phyloP scores from a whole-genome alignment of 2,888 invertebrate species.

The Diloba caeruleocephala region DNA sequence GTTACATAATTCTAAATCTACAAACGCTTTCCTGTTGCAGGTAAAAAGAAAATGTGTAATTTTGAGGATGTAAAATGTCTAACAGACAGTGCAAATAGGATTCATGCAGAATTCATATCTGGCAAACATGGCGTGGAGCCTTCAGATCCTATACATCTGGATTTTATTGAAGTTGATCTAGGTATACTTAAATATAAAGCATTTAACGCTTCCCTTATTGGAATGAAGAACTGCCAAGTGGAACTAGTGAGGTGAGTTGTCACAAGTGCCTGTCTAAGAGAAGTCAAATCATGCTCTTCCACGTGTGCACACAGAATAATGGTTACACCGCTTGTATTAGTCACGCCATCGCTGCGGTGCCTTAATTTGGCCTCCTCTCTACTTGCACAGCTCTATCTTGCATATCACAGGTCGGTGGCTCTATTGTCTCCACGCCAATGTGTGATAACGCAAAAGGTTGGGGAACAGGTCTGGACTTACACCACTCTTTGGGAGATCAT shows the following conservation, averaged over 20 bases:
- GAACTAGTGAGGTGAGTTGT: conserved; percentile 18
- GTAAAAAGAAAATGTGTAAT: conserved; percentile 47
- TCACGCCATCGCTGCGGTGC: too few relatives aligned
- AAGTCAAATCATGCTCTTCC: too few relatives aligned
- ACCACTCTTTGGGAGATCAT: too few relatives aligned
- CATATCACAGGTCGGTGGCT: too few relatives aligned
- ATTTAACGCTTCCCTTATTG: conserved; percentile 29
- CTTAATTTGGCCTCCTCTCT: too few relatives aligned
- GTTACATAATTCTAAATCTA: not conserved
- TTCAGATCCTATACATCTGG: conserved; percentile 58
- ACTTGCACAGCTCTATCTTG: too few relatives aligned
- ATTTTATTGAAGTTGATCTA: conserved; percentile 33
- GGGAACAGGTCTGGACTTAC: too few relatives aligned
- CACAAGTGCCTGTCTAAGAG: too few relatives aligned
- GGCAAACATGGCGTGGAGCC: conserved; percentile 51
- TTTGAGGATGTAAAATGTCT: conserved; percentile 46
- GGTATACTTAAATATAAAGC: conserved; percentile 37
- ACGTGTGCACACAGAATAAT: too few relatives aligned
- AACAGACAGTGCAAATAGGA: conserved; percentile 6
- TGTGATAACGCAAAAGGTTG: too few relatives aligned
- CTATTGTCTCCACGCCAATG: too few relatives aligned
- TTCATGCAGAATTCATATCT: conserved; percentile 9
- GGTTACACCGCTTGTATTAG: too few relatives aligned
- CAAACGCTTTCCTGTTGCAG: conserved; percentile 15
- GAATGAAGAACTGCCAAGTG: conserved; percentile 43